Conservation (phyloP, 2,113 vertebrate genomes). For the Phoenicopterus ruber region DNA sequence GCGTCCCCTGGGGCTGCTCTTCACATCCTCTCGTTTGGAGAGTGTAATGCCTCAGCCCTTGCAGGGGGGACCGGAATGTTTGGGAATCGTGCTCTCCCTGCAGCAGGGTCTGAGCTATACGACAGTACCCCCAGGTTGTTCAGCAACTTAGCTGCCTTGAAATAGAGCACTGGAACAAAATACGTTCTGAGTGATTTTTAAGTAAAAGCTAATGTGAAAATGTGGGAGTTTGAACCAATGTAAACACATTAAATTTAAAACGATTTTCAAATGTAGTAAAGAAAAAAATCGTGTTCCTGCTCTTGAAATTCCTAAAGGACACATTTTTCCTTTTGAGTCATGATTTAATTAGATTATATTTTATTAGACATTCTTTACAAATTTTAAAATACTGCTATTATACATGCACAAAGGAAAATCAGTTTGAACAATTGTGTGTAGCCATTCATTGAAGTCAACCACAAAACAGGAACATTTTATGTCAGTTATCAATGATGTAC, state of each 20-base stretch:
- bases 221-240: slow-evolving; percentile 31
- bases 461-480: slow-evolving; percentile 73
- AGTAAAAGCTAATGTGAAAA: slow-evolving; percentile 71
- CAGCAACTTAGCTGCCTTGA: background rate
- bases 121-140: background rate
- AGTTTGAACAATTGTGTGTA: slow-evolving; percentile 64
- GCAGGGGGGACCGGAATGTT: background rate
- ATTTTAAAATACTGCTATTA: slow-evolving; percentile 78
- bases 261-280: slow-evolving; percentile 44
- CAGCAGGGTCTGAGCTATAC: background rate
- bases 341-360: slow-evolving; percentile 76
- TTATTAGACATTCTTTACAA: slow-evolving; percentile 82
- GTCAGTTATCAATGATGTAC: slow-evolving; percentile 73
- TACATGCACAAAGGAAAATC: slow-evolving; percentile 74
- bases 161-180: slow-evolving; percentile 19
- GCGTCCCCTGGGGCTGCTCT: background rate
- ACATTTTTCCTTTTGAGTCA: slow-evolving; percentile 42
- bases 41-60: background rate
- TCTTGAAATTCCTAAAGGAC: slow-evolving; percentile 51
- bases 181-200: slow-evolving; percentile 36
- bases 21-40: background rate
- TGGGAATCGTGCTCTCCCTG: background rate
- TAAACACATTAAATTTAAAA: slow-evolving; percentile 58
- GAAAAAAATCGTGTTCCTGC: slow-evolving; percentile 34
- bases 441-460: slow-evolving; percentile 71